A percentile compares a stretch with the other conserved stretches of the same genome.
These are phyloP conservation scores for Melikaiella ostensackeni DNA, from an alignment of 2,888 invertebrate species.

Conservation along the genomic window DNA sequence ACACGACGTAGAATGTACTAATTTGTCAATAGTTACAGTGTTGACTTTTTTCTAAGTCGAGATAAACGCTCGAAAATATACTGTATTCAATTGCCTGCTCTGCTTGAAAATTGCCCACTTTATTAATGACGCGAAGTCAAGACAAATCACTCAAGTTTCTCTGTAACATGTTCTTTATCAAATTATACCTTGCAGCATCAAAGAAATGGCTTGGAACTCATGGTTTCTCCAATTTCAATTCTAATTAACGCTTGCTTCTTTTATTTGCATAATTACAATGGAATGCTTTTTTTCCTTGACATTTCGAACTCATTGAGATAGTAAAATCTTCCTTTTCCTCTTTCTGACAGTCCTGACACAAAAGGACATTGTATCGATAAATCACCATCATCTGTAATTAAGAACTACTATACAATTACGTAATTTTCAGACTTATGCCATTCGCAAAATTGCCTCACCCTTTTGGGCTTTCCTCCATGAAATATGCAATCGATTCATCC, in stretches of 20 bases:
- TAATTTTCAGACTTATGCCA: not conserved
- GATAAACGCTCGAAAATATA: conserved; percentile 9
- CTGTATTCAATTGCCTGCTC: not conserved
- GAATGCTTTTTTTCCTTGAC: not conserved
- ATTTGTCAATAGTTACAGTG: conserved; percentile 15
- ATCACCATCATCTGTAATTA: not conserved
- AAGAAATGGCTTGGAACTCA: not conserved
- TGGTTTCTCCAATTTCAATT: conserved; percentile 1
- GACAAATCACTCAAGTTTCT: conserved; percentile 4
- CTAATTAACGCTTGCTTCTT: not conserved
- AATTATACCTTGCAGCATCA: not conserved
- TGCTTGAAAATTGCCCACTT: not conserved
- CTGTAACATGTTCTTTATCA: not conserved
- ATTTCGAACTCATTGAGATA: not conserved
- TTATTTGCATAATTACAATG: not conserved
- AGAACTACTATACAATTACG: not conserved
- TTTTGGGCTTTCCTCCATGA: not conserved
- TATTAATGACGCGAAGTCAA: not conserved
- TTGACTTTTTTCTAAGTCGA: not conserved
- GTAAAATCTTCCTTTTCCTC: not conserved
- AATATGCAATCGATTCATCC: conserved; percentile 8
- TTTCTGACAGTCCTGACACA: not conserved
- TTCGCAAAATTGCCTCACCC: not conserved
- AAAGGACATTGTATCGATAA: not conserved
- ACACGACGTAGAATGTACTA: conserved; percentile 6